Conservation (phyloP, 2,113 vertebrate genomes). For the Otus sunia region DNA sequence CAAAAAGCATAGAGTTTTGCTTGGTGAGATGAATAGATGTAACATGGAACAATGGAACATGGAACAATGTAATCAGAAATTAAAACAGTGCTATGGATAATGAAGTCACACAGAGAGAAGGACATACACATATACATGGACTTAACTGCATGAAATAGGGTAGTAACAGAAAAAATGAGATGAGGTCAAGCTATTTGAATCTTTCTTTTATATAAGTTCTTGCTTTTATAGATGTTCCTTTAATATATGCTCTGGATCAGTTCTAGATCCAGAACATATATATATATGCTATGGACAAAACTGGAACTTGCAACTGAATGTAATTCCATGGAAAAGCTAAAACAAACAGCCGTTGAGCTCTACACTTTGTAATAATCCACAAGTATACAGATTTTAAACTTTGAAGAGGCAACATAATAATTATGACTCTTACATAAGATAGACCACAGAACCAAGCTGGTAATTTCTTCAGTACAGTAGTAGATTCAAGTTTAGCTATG, state of each 20-base stretch:
- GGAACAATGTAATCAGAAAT: neutral
- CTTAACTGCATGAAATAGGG: neutral
- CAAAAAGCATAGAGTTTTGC: neutral
- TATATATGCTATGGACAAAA: neutral
- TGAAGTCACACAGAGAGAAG: neutral
- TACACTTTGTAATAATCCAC: neutral
- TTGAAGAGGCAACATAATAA: neutral
- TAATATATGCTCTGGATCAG: neutral
- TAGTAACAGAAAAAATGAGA: neutral
- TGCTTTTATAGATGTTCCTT: neutral
- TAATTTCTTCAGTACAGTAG: neutral
- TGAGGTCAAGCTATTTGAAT: neutral
- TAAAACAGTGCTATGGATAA: neutral
- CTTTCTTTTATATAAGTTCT: neutral
- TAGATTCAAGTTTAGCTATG: neutral
- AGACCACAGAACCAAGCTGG: neutral
- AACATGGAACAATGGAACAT: neutral
- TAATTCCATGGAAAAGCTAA: neutral
- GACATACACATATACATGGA: neutral
- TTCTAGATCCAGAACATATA: neutral
- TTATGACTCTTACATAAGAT: neutral
- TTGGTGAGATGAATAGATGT: neutral
- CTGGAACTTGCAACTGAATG: neutral
- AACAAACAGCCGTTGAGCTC: neutral
- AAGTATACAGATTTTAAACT: neutral